These are phyloP conservation scores for Aleiodes leptofemur DNA, from an alignment of 2,888 invertebrate species.

Conservation along the genomic window DNA sequence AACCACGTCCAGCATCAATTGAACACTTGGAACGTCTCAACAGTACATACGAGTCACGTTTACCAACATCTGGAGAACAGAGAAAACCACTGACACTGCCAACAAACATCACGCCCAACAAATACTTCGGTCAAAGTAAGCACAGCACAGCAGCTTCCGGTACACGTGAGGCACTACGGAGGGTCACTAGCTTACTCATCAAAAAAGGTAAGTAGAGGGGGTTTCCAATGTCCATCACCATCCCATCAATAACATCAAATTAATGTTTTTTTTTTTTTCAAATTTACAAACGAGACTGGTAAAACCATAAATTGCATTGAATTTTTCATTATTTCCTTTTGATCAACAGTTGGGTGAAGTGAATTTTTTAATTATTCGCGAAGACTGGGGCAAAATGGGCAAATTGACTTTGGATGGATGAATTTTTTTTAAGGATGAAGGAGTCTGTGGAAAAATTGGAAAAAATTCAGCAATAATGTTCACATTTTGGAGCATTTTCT, in stretches of 20 bases:
- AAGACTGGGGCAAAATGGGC: no score
- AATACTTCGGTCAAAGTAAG: constrained; percentile 83
- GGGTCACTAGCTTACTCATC: constrained; percentile 92
- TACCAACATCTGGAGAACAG: constrained; percentile 76
- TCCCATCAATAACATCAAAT: constrained; percentile 14
- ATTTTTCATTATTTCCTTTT: background rate
- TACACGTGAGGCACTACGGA: constrained; percentile 86
- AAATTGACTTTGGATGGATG: no score
- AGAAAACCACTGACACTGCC: constrained; percentile 91
- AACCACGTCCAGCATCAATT: constrained; percentile 87
- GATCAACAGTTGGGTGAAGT: no score
- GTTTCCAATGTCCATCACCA: constrained; percentile 56
- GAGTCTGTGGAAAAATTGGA: no score
- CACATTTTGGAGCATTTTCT: no score
- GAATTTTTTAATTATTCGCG: no score
- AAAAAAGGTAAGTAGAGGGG: constrained; percentile 83
- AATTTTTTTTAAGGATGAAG: no score
- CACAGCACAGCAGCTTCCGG: constrained; percentile 87
- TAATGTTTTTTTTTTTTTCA: constrained; percentile 1
- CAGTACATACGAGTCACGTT: constrained; percentile 71
- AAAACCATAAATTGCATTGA: background rate
- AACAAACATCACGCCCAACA: constrained; percentile 89
- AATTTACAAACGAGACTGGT: constrained; percentile 10
- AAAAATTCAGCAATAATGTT: no score
- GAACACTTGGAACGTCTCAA: constrained; percentile 88